Evolutionary conservation across 2,113 vertebrate species (phyloP).

Genomic region (Protobothrops flavoviridis): DNA sequence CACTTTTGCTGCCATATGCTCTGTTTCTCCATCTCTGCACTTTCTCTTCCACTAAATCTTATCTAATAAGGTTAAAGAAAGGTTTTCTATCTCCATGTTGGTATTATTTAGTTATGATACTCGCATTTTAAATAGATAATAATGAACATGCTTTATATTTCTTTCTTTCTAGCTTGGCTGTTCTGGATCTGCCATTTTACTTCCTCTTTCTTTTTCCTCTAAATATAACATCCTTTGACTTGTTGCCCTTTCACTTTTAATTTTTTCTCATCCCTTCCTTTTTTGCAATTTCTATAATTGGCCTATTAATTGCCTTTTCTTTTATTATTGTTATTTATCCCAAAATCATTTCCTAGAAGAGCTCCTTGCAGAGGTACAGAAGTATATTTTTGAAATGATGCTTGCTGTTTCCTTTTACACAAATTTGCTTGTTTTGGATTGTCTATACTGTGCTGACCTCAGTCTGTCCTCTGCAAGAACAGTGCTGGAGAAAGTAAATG

Average conservation of each 20-base stretch:
- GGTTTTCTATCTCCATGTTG: background rate
- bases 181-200: background rate
- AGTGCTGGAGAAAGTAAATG: background rate
- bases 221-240: background rate
- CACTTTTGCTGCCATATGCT: background rate
- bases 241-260: background rate
- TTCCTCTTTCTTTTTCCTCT: background rate
- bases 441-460: background rate
- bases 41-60: background rate
- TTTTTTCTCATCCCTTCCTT: background rate
- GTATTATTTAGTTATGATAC: background rate
- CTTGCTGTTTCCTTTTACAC: background rate
- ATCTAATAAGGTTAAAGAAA: background rate
- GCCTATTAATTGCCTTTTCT: background rate
- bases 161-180: background rate
- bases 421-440: background rate
- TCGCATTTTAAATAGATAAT: background rate
- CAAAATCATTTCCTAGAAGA: background rate
- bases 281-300: background rate
- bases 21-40: background rate
- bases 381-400: background rate
- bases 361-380: background rate
- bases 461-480: background rate
- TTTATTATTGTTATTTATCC: background rate
- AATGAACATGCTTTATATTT: background rate